phyloP scores from a whole-genome alignment of 2,113 vertebrate species.

The Sinocyclocheilus grahami region DNA sequence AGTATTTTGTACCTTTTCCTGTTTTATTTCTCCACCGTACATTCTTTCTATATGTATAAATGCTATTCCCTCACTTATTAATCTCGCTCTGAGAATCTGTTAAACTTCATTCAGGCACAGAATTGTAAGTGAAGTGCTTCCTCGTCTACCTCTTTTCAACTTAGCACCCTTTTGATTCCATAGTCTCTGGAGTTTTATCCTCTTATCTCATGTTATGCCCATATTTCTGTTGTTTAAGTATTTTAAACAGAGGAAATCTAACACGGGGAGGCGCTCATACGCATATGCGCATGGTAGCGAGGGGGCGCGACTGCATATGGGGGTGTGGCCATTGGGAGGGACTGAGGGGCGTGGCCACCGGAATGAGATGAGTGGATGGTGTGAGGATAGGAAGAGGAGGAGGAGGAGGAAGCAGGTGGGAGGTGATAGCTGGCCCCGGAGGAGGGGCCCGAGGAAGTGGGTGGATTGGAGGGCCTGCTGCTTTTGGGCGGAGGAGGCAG shows the following conservation, averaged over 20 bases:
- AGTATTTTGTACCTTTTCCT: slow-evolving; percentile 10
- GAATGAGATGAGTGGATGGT: slow-evolving; percentile 58
- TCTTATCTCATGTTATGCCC: not conserved
- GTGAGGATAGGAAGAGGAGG: slow-evolving; percentile 73
- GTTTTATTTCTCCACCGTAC: not conserved
- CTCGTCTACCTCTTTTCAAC: slow-evolving; percentile 31
- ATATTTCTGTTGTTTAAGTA: not conserved
- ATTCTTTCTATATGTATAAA: slow-evolving; percentile 34
- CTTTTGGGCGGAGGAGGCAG: slow-evolving; percentile 62
- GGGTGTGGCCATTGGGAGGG: slow-evolving; percentile 67
- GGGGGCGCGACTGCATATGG: slow-evolving; percentile 80
- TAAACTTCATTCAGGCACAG: slow-evolving; percentile 47
- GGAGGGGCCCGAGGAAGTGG: slow-evolving; percentile 71
- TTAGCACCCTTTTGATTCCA: slow-evolving; percentile 25
- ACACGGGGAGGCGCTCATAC: slow-evolving; percentile 91
- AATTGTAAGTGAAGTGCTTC: slow-evolving; percentile 38
- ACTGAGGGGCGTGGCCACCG: slow-evolving; percentile 62
- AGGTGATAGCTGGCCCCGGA: slow-evolving; percentile 73
- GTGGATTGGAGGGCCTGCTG: slow-evolving; percentile 53
- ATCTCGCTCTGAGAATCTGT: slow-evolving; percentile 43
- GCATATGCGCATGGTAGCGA: slow-evolving; percentile 84
- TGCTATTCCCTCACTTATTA: slow-evolving; percentile 27
- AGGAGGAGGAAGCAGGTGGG: slow-evolving; percentile 70
- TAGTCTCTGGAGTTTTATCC: slow-evolving; percentile 6
- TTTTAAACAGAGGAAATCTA: slow-evolving; percentile 61